Percentiles rank a stretch among this genome's conserved stretches.
These are phyloP conservation scores for Pseudomyrmex pallidus DNA, from an alignment of 1,140 invertebrate genomes.

Conservation along the genomic window DNA sequence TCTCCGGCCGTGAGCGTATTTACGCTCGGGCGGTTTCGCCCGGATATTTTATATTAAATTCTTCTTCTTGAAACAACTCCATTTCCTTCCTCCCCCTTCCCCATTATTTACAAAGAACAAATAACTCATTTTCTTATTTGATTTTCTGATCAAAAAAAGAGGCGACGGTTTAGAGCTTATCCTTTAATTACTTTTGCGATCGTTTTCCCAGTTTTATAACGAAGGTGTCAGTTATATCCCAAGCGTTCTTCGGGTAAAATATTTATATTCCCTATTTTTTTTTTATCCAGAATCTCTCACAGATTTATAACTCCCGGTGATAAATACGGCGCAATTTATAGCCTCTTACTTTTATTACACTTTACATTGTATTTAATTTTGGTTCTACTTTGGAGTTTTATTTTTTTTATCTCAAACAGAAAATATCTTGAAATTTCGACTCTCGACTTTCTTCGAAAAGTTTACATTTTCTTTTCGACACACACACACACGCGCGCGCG, in stretches of 20 bases:
- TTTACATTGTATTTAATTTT: too few relatives aligned
- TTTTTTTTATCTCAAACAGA: too few relatives aligned
- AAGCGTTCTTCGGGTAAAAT: not conserved
- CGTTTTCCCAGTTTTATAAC: not conserved
- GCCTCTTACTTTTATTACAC: not conserved
- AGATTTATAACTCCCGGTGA: not conserved
- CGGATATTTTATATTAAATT: constrained; percentile 68
- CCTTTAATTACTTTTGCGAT: constrained; percentile 30
- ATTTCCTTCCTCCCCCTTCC: not conserved
- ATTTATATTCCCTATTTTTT: not conserved
- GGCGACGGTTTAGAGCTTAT: constrained; percentile 1
- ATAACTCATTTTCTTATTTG: constrained; percentile 47
- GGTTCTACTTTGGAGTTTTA: too few relatives aligned
- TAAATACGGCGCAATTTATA: not conserved
- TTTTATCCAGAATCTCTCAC: not conserved
- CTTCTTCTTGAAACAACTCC: constrained; percentile 49
- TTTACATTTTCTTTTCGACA: too few relatives aligned
- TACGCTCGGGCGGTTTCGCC: constrained; percentile 45
- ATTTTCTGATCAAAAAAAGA: constrained; percentile 22
- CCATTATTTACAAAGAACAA: constrained; percentile 37
- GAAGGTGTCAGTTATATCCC: not conserved
- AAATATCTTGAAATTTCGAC: too few relatives aligned
- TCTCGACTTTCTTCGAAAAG: too few relatives aligned
- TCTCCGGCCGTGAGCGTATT: constrained; percentile 35
- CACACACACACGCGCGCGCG: not conserved